phyloP scores from a whole-genome alignment of 2,888 invertebrate species.

The Cephalotes varians region DNA sequence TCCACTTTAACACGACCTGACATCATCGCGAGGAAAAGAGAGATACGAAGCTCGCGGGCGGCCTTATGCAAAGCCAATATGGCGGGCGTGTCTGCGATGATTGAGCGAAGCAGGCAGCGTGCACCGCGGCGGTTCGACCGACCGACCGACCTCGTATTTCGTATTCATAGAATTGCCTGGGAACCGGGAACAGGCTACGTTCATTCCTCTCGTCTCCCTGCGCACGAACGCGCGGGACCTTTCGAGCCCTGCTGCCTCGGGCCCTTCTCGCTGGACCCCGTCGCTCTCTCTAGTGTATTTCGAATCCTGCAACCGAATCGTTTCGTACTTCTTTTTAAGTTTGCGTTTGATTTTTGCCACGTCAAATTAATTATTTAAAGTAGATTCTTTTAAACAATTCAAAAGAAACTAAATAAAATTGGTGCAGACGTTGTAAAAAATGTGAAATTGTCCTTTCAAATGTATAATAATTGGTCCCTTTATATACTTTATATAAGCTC shows the following conservation, averaged over 20 bases:
- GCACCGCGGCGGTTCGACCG: slow-evolving; percentile 66
- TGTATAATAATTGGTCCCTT: background rate
- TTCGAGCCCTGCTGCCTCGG: slow-evolving; percentile 60
- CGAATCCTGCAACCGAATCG: slow-evolving; percentile 54
- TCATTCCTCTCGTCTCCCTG: slow-evolving; percentile 58
- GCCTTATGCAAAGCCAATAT: slow-evolving; percentile 81
- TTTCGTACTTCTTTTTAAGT: slow-evolving; percentile 37
- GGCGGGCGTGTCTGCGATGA: slow-evolving; percentile 83
- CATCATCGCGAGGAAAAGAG: slow-evolving; percentile 50
- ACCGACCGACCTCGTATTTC: slow-evolving; percentile 81
- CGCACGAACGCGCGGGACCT: slow-evolving; percentile 64
- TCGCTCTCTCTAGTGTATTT: slow-evolving; percentile 53
- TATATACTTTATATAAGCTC: slow-evolving; percentile 41
- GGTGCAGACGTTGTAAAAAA: background rate
- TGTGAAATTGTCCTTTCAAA: background rate
- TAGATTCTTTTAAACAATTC: background rate
- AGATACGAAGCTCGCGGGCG: slow-evolving; percentile 67
- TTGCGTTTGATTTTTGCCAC: background rate
- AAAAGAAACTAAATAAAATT: background rate
- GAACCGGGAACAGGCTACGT: slow-evolving; percentile 70
- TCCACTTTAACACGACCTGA: slow-evolving; percentile 49
- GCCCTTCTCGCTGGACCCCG: slow-evolving; percentile 54
- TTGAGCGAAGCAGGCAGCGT: slow-evolving; percentile 78
- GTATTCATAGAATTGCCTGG: slow-evolving; percentile 83
- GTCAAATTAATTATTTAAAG: background rate